These are phyloP conservation scores for Paracyprichromis sp. DNA, from an alignment of 2,113 vertebrate species.

Conservation along the genomic window DNA sequence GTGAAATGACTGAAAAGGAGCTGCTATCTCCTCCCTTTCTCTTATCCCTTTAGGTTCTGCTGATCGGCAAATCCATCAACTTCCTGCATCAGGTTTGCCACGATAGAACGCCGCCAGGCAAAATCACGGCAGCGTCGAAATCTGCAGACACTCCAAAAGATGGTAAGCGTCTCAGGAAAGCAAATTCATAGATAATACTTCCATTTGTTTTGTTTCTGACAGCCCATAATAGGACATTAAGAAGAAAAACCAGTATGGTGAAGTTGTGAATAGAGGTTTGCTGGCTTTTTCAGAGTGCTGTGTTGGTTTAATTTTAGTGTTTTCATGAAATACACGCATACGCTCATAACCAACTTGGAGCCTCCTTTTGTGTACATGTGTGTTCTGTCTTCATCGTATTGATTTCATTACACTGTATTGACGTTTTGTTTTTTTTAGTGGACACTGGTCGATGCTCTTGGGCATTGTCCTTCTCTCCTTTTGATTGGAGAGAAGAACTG, in stretches of 20 bases:
- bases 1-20: not conserved
- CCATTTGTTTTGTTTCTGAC: not conserved
- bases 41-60: slow-evolving; percentile 75
- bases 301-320: not conserved
- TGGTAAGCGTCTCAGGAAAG: slow-evolving; percentile 58
- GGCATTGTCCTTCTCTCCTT: slow-evolving; percentile 26
- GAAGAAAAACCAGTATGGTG: not conserved
- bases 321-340: not conserved
- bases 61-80: slow-evolving; percentile 98
- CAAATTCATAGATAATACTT: not conserved
- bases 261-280: not conserved
- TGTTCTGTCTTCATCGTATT: not conserved
- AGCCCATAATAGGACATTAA: not conserved
- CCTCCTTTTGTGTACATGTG: not conserved
- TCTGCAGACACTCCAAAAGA: slow-evolving; percentile 84
- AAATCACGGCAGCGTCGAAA: slow-evolving; percentile 81
- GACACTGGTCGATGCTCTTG: slow-evolving; percentile 47
- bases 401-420: slow-evolving; percentile 14
- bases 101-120: slow-evolving; percentile 85
- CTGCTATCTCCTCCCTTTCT: not conserved
- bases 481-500: not conserved
- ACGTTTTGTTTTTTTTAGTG: not conserved
- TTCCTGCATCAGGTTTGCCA: slow-evolving; percentile 98
- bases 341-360: not conserved
- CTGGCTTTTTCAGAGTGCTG: not conserved